These are phyloP conservation scores for Typhlichthys subterraneus DNA, from an alignment of 2,797 vertebrate species.

Conservation along the genomic window DNA sequence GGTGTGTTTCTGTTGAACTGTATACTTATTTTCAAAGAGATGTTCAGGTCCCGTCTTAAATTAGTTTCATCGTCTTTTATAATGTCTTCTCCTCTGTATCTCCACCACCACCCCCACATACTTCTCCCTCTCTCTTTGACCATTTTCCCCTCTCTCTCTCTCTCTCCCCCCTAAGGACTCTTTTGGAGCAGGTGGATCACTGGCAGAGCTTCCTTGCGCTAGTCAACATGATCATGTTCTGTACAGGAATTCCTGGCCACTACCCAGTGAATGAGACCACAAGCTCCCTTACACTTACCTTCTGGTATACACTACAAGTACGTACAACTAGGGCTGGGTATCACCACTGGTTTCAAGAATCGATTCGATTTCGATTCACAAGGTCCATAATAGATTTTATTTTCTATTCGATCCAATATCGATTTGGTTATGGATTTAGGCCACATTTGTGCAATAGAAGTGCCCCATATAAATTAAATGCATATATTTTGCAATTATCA, in stretches of 20 bases:
- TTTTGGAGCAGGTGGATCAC: constrained; percentile 96
- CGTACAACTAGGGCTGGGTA: constrained; percentile 12
- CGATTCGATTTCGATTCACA: too few species aligned
- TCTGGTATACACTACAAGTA: constrained; percentile 97
- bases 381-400: too few species aligned
- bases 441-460: too few species aligned
- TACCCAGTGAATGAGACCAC: constrained; percentile 98
- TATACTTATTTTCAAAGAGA: neutral
- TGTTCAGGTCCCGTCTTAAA: neutral
- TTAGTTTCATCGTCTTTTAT: neutral
- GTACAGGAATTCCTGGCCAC: constrained; percentile 96
- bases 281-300: constrained; percentile 96
- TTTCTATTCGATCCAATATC: too few species aligned
- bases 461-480: too few species aligned
- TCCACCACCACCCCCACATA: neutral
- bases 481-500: too few species aligned
- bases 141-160: neutral
- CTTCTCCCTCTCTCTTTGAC: neutral
- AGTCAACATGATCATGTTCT: constrained; percentile 99
- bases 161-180: constrained; percentile 76
- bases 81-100: neutral
- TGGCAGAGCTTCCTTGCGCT: constrained; percentile 97
- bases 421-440: too few species aligned
- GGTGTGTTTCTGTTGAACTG: constrained; percentile 70
- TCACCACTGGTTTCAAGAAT: too few species aligned